A percentile compares a stretch with the other conserved stretches of the same genome.
Evolutionary conservation across 2,797 vertebrate genomes (phyloP).

Genomic region (Cetoscarus ocellatus): DNA sequence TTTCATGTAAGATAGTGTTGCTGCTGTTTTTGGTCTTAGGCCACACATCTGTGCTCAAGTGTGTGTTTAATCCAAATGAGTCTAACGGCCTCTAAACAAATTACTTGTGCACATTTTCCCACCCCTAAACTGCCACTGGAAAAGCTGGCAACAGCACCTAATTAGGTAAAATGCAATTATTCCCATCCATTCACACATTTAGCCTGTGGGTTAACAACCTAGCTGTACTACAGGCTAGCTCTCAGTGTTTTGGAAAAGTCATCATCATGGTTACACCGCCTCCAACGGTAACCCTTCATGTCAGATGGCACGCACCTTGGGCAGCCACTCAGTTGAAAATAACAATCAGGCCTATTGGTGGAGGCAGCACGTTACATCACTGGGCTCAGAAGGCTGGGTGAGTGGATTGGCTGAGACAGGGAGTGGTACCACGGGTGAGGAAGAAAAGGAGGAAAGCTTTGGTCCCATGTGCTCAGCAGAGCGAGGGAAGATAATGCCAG

Average conservation of each 20-base stretch:
- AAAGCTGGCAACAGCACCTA: slow-evolving; percentile 77
- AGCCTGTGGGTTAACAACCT: slow-evolving; percentile 77
- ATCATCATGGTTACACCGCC: slow-evolving; percentile 67
- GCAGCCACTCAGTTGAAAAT: slow-evolving; percentile 50
- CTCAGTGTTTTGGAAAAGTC: slow-evolving; percentile 65
- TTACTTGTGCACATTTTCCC: slow-evolving; percentile 72
- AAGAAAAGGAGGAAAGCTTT: slow-evolving; percentile 30
- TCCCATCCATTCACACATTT: slow-evolving; percentile 80
- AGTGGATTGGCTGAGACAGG: slow-evolving; percentile 65
- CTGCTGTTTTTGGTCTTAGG: slow-evolving; percentile 66
- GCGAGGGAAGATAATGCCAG: slow-evolving; percentile 77
- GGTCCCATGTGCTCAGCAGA: slow-evolving; percentile 64
- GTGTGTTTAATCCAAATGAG: slow-evolving; percentile 80
- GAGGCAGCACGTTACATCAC: slow-evolving; percentile 58
- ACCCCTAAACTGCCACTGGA: slow-evolving; percentile 76
- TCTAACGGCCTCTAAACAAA: slow-evolving; percentile 77
- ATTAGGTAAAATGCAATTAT: slow-evolving; percentile 82
- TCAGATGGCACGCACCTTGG: slow-evolving; percentile 58
- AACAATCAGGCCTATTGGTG: slow-evolving; percentile 56
- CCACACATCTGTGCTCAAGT: slow-evolving; percentile 77
- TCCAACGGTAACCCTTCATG: slow-evolving; percentile 53
- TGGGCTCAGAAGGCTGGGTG: slow-evolving; percentile 41
- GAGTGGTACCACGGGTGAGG: slow-evolving; percentile 54
- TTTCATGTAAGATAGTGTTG: slow-evolving; percentile 53
- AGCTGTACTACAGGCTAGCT: slow-evolving; percentile 55